Base-by-base conservation (phyloP, 2,797 vertebrate species). In the Tapirus indicus region DNA sequence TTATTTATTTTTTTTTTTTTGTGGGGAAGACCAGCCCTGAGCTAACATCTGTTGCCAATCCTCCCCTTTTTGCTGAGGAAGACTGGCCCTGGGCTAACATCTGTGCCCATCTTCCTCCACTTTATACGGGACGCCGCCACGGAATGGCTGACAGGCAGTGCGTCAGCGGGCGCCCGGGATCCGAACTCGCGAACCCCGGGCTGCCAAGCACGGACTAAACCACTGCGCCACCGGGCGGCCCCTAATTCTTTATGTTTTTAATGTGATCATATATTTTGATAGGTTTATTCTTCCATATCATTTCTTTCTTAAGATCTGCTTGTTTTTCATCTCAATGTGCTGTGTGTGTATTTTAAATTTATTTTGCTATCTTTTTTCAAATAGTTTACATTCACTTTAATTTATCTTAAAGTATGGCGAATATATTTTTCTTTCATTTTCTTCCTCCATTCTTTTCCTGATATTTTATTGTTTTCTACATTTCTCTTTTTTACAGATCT, bases 341-440 rank as follows among this genome's bases (percentile, higher is more conserved):
- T 74, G 16, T n/a, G 1, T 44, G 23, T 32, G 3, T 60, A 32
- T n/a, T 6, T 38, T 38, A 38, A 23, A 64, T 69, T 71, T 95
- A 88, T 56, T 89, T 85, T 49, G 23, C 44, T 56, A 85, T 32
- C 7, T 44, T 21, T 74, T 91, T 77, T 29, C n/a, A 83, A 94
- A 35, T 44, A 60, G 16, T 25, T 72, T 87, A 75, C 9, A 88
- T 35, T 96, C 32, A 68, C 14, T 72, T 80, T 38, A 66, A 38
- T 38, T 7, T 62, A 38, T 47, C 44, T 88, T 87, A 68, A 83
- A 72, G 17, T 88, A 44, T 54, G 32, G 74, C 87, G 1, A 41
- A 21, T 89, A 23, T n/a, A n/a, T 84, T 21, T 92, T 92, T 35
- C 16, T 89, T 88, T 74, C 21, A 71, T 88, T 75, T 64, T 87